Conservation (phyloP, 1,140 invertebrate species). For the Magallana gigas region DNA sequence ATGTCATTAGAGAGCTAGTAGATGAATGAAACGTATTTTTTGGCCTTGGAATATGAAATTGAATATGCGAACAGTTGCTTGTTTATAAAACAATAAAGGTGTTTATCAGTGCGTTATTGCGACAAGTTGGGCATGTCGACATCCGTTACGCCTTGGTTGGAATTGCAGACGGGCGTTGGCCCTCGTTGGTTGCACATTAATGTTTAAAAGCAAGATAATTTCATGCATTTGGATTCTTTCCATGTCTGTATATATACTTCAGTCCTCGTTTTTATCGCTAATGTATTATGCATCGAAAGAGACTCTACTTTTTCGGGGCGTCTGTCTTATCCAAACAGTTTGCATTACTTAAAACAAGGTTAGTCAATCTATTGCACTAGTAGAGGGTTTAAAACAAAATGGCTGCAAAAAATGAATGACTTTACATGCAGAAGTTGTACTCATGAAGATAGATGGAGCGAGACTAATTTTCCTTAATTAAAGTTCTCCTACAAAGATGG, state of each 20-base stretch:
- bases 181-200: conserved; percentile 19
- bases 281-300: conserved; percentile 19
- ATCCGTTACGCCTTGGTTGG: not conserved
- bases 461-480: not conserved
- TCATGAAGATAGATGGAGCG: no score
- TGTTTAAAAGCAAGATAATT: conserved; percentile 34
- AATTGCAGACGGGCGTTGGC: conserved; percentile 27
- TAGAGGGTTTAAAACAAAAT: no score
- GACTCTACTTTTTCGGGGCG: not conserved
- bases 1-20: not conserved
- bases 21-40: not conserved
- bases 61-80: not conserved
- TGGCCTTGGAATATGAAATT: conserved; percentile 3
- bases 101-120: conserved; percentile 4
- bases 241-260: conserved; percentile 3
- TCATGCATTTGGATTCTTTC: conserved; percentile 8
- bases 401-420: no score
- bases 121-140: conserved; percentile 4
- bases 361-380: no score
- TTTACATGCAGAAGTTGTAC: no score
- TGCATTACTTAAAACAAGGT: no score
- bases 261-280: not conserved
- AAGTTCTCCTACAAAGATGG: not conserved
- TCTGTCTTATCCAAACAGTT: not conserved
- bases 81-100: conserved; percentile 16